phyloP scores from a whole-genome alignment of 2,797 vertebrate species.

The Muscicapa striata region DNA sequence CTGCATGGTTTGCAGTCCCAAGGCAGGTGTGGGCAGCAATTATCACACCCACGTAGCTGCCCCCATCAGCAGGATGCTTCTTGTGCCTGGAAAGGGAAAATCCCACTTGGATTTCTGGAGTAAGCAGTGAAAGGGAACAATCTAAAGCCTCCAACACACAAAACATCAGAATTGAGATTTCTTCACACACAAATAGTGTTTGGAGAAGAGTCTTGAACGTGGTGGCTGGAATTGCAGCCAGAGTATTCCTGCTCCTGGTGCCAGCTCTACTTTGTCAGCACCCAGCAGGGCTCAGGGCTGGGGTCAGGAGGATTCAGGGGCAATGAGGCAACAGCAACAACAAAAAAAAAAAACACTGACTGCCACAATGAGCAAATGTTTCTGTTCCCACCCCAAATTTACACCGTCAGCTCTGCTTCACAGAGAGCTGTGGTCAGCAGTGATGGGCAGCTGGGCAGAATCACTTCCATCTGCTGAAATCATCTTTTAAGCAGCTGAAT shows the following conservation, averaged over 20 bases:
- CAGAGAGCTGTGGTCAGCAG: neutral
- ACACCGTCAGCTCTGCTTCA: neutral
- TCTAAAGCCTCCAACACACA: neutral
- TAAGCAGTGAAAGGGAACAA: neutral
- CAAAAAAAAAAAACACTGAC: neutral
- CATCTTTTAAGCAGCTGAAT: neutral
- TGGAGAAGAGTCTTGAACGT: fast-evolving
- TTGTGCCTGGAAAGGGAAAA: neutral
- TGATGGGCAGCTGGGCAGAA: neutral
- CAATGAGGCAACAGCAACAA: neutral
- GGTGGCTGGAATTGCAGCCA: neutral
- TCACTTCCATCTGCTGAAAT: neutral
- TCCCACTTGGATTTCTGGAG: neutral
- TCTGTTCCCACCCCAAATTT: neutral
- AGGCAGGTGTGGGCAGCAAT: neutral
- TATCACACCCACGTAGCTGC: neutral
- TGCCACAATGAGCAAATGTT: neutral
- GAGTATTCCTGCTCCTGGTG: neutral
- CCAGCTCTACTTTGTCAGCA: neutral
- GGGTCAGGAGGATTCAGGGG: neutral
- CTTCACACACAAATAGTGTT: neutral
- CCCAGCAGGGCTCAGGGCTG: neutral
- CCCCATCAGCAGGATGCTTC: neutral
- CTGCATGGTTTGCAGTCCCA: neutral
- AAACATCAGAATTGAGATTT: neutral